phyloP scores from a whole-genome alignment of 2,888 invertebrate genomes.

The Drosophila limbata region DNA sequence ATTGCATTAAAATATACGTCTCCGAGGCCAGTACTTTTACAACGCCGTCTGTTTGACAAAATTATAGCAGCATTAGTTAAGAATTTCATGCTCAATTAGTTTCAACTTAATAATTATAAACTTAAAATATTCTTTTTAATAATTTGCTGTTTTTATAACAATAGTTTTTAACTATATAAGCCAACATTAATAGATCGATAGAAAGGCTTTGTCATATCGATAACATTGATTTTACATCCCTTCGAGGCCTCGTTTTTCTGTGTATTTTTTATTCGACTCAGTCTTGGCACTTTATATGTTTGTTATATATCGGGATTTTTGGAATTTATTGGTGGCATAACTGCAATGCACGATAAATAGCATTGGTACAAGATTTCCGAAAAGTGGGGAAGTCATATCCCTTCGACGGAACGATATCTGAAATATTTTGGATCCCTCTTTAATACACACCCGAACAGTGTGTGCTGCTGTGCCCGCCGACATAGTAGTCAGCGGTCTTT shows the following conservation, averaged over 20 bases:
- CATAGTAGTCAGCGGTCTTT: slow-evolving; percentile 31
- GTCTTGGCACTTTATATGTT: slow-evolving; percentile 44
- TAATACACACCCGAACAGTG: slow-evolving; percentile 31
- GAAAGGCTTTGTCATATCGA: slow-evolving; percentile 7
- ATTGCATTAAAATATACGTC: background rate
- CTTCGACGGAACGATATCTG: slow-evolving; percentile 12
- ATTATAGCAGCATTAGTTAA: background rate
- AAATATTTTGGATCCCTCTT: slow-evolving; percentile 15
- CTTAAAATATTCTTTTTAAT: background rate
- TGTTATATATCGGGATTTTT: slow-evolving; percentile 36
- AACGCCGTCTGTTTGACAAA: slow-evolving; percentile 15
- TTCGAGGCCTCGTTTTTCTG: slow-evolving; percentile 69
- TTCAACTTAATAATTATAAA: background rate
- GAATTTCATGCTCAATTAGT: background rate
- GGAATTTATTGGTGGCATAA: slow-evolving; percentile 15
- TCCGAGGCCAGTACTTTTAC: slow-evolving; percentile 22
- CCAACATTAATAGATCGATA: slow-evolving; percentile 23
- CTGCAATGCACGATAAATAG: slow-evolving; percentile 31
- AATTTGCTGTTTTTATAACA: background rate
- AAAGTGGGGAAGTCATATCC: background rate
- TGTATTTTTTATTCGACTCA: slow-evolving; percentile 61
- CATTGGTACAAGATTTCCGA: slow-evolving; percentile 5
- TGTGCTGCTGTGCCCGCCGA: slow-evolving; percentile 42
- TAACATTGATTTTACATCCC: slow-evolving; percentile 39
- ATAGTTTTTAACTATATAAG: background rate